Evolutionary conservation across 2,113 vertebrate genomes (phyloP).

Genomic region (Petaurus breviceps): DNA sequence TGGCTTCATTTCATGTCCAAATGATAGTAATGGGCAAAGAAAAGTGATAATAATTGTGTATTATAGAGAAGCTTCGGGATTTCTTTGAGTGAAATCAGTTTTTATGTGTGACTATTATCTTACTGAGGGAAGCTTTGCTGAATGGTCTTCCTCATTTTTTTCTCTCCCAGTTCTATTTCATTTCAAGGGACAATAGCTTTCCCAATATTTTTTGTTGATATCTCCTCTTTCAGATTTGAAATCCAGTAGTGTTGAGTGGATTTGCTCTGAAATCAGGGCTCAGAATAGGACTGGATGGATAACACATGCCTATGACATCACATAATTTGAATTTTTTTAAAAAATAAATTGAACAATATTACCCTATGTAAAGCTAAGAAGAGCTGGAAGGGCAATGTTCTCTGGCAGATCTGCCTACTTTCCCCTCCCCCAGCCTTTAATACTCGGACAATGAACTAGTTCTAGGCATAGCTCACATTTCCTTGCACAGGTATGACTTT

Average conservation of each 20-base stretch:
- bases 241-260: not conserved
- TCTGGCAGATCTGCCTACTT: not conserved
- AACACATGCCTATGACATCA: not conserved
- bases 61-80: not conserved
- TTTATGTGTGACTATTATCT: not conserved
- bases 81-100: not conserved
- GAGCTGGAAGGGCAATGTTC: not conserved
- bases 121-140: not conserved
- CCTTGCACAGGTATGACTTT: not conserved
- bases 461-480: not conserved
- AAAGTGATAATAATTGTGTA: not conserved
- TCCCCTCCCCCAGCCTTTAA: not conserved
- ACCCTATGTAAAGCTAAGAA: not conserved
- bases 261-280: not conserved
- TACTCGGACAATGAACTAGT: not conserved
- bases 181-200: not conserved
- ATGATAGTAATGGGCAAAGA: not conserved
- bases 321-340: not conserved
- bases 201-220: not conserved
- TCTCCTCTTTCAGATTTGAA: not conserved
- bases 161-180: not conserved
- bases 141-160: not conserved
- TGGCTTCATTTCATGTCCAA: not conserved
- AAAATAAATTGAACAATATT: not conserved
- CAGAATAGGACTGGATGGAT: not conserved